Evolutionary conservation across 2,797 vertebrate species (phyloP).

Genomic region (Anabas testudineus): DNA sequence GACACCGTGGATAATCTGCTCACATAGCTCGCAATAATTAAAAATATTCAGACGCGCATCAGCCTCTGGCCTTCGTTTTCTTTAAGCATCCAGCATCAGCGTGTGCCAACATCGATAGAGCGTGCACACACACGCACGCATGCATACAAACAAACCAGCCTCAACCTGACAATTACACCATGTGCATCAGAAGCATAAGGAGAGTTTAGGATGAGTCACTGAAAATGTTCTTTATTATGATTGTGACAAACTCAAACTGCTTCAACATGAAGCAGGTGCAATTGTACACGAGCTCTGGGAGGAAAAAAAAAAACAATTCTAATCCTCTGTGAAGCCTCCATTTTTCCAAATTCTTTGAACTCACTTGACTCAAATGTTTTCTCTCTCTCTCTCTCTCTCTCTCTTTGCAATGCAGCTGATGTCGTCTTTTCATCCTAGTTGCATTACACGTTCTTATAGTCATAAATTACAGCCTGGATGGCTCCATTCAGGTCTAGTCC

Average conservation of each 20-base stretch:
- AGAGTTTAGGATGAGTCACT: constrained; percentile 45
- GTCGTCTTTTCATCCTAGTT: background rate
- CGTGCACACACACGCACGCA: background rate
- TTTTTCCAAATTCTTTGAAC: constrained; percentile 10
- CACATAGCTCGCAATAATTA: constrained; percentile 67
- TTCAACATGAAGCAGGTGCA: constrained; percentile 4
- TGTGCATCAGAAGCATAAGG: constrained; percentile 14
- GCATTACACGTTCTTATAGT: constrained; percentile 5
- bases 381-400: no score
- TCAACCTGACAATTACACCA: constrained; percentile 21
- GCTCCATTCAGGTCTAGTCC: background rate
- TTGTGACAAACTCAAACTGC: constrained; percentile 7
- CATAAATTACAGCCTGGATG: constrained; percentile 3
- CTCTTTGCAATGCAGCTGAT: constrained; percentile 1
- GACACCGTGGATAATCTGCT: constrained; percentile 68
- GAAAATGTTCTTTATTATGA: constrained; percentile 28
- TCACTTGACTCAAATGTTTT: constrained; percentile 31
- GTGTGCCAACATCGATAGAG: constrained; percentile 28
- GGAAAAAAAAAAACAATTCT: constrained; percentile 27
- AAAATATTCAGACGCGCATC: constrained; percentile 60
- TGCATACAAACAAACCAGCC: background rate
- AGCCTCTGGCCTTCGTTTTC: constrained; percentile 41
- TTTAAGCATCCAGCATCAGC: constrained; percentile 19
- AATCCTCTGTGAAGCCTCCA: constrained; percentile 45
- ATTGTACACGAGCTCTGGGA: constrained; percentile 30